Base-by-base conservation (phyloP, 2,797 vertebrate genomes). In the Clarias platycephalus region DNA sequence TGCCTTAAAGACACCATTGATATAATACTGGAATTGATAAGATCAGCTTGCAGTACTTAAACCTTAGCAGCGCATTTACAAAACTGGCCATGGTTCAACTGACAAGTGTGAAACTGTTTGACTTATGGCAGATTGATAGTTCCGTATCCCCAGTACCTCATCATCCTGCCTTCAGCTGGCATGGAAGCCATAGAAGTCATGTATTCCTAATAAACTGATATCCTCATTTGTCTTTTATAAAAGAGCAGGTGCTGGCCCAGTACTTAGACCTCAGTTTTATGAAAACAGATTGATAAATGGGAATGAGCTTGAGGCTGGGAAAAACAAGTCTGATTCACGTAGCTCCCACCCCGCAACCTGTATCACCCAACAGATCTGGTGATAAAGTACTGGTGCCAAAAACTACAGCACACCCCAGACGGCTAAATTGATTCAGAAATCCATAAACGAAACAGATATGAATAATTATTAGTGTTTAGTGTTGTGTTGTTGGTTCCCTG, bases 271-370 rank as follows among this genome's bases (percentile, higher is more conserved):
- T 34, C 34, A 34, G 64, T 20, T 81, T 74, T 53, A n/a, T 75
- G 37, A 63, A 24, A 10, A 64, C 57, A 75, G 6, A 53, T 53
- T 62, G 37, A 82, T 81, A 13, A 70, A 20, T 60, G 55, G 34
- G 62, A 82, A 44, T 44, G 67, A 60, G 80, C 80, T 40, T 71
- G 24, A 82, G 55, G 67, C 67, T 53, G 12, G 2, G 49, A 13
- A 53, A 53, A 53, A 53, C 12, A 53, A 53, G 49, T 53, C 12
- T 53, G 12, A 53, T 12, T 49, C 10, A 49, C 44, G 0, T 2
- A 49, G 44, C 10, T 12, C 44, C 44, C 44, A 49, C 10, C 44
- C 44, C 44, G 44, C 44, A 49, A 49, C 44, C 44, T 49, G 44
- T 13, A 49, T 49, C 44, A 13, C 44, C 44, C 44, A 49, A 49